Evolutionary conservation across 2,113 vertebrate genomes (phyloP).

Genomic region (Plecotus auritus): DNA sequence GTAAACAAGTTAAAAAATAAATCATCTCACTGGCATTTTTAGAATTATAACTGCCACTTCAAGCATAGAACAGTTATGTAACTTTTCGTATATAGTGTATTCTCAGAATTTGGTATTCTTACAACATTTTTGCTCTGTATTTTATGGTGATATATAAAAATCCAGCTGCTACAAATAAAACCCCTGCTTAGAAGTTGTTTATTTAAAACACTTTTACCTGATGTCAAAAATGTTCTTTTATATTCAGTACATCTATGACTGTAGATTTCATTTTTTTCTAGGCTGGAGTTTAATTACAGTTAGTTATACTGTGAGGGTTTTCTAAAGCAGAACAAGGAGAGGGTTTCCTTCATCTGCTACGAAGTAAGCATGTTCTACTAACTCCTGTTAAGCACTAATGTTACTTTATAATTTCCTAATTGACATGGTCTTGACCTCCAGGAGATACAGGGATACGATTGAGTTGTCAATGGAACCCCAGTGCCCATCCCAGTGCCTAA

Average conservation of each 20-base stretch:
- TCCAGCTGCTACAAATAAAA: background rate
- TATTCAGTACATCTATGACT: background rate
- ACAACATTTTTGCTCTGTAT: background rate
- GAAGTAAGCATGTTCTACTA: background rate
- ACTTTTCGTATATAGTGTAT: slow-evolving; percentile 38
- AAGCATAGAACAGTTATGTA: slow-evolving; percentile 68
- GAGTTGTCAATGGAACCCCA: background rate
- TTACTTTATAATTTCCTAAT: background rate
- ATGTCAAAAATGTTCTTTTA: background rate
- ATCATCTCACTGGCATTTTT: background rate
- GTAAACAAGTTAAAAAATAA: slow-evolving; percentile 21
- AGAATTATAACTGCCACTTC: slow-evolving; percentile 70
- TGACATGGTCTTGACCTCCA: background rate
- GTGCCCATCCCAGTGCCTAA: background rate
- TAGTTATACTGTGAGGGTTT: background rate
- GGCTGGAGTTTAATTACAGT: background rate
- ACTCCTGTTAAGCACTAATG: background rate
- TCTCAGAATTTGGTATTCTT: slow-evolving; percentile 24
- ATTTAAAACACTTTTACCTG: slow-evolving; percentile 31
- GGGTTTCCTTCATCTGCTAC: background rate
- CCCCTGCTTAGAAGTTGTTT: slow-evolving; percentile 9
- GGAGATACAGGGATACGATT: background rate
- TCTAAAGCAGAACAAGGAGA: background rate
- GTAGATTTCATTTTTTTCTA: background rate
- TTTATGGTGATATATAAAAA: slow-evolving; percentile 29